A percentile compares a stretch with the other conserved stretches of the same genome.
Conservation (phyloP, 2,888 invertebrate species). For the Noctua janthe region DNA sequence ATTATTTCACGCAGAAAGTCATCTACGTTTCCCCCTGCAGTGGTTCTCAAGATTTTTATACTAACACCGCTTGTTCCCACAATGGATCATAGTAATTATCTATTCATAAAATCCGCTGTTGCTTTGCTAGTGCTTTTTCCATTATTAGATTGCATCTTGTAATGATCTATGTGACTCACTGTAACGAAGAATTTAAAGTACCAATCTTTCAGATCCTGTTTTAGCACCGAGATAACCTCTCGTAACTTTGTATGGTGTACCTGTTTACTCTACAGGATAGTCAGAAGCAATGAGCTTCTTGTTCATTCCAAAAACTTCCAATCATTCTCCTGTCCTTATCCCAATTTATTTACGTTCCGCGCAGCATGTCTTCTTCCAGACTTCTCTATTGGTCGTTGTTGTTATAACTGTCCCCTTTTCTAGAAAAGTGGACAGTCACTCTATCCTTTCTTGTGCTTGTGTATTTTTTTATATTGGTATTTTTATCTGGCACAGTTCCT, state of each 20-base stretch:
- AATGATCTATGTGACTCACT: slow-evolving; percentile 11
- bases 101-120: slow-evolving; percentile 50
- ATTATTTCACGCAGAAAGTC: slow-evolving; percentile 24
- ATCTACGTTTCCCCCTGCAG: slow-evolving; percentile 5
- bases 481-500: background rate
- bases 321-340: background rate
- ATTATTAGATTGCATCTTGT: slow-evolving; percentile 26
- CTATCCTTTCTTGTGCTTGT: background rate
- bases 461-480: background rate
- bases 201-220: background rate
- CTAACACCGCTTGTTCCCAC: slow-evolving; percentile 45
- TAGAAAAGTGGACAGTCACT: background rate
- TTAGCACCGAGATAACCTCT: background rate
- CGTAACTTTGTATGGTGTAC: background rate
- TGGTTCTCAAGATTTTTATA: slow-evolving; percentile 50
- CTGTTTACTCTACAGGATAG: background rate
- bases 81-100: slow-evolving; percentile 51
- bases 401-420: background rate
- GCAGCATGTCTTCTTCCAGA: background rate
- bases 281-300: background rate
- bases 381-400: background rate
- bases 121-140: slow-evolving; percentile 14
- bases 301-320: background rate
- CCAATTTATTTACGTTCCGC: background rate
- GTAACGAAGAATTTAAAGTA: background rate